Evolutionary conservation across 2,113 vertebrate species (phyloP).

Genomic region (Caranx ignobilis): DNA sequence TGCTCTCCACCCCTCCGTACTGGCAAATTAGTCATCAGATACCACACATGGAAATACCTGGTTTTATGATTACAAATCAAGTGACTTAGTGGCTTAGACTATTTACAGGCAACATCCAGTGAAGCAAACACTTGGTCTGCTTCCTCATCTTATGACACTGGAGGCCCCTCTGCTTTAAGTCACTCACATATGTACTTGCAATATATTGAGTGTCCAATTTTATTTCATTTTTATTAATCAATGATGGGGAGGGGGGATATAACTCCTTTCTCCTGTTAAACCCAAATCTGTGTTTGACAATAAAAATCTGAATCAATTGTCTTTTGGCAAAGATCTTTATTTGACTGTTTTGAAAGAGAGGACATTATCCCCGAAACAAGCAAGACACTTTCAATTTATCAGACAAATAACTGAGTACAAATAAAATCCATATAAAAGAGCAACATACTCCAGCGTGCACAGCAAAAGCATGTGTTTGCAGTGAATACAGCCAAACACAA

Average conservation of each 20-base stretch:
- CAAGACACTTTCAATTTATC: constrained; percentile 24
- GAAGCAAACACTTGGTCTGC: no score
- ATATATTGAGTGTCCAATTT: no score
- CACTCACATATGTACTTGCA: no score
- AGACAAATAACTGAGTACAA: constrained; percentile 9
- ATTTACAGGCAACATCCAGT: constrained; percentile 24
- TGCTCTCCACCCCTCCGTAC: no score
- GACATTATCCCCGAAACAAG: constrained; percentile 9
- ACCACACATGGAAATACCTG: not conserved
- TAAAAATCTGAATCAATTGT: constrained; percentile 22
- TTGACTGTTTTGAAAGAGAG: constrained; percentile 35
- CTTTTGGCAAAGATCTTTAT: constrained; percentile 59
- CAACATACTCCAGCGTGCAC: not conserved
- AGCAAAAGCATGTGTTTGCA: not conserved
- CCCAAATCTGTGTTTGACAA: constrained; percentile 18
- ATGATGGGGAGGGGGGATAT: not conserved
- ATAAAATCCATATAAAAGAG: constrained; percentile 2
- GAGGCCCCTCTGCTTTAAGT: no score
- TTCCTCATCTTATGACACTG: no score
- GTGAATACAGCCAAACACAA: not conserved
- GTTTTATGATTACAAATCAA: constrained; percentile 32
- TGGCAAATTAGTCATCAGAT: no score
- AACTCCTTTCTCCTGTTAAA: not conserved
- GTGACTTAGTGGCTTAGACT: constrained; percentile 2
- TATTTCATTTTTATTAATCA: no score